A percentile compares a stretch with the other conserved stretches of the same genome.
Evolutionary conservation across 1,140 invertebrate species (phyloP).

Genomic region (Gonioctena quinquepunctata): DNA sequence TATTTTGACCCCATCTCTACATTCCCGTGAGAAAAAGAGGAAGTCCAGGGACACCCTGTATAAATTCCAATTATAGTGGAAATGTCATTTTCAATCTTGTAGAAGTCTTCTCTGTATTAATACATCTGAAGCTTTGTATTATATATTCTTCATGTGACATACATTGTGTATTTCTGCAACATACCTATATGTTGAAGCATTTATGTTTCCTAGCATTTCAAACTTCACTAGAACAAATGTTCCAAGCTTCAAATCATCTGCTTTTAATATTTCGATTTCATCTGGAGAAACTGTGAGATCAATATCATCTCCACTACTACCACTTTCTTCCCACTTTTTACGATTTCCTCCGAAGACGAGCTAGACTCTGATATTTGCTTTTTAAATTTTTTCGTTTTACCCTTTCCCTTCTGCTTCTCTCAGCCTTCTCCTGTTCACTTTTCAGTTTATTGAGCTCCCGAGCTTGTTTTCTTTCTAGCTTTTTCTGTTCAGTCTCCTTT

Average conservation of each 20-base stretch:
- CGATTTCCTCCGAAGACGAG: not conserved
- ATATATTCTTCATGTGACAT: not conserved
- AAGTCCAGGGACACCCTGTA: no score
- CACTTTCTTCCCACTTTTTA: not conserved
- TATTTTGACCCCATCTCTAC: no score
- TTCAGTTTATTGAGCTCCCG: not conserved
- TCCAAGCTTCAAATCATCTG: not conserved
- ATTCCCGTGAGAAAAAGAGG: no score
- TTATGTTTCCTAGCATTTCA: not conserved
- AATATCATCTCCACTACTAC: conserved; percentile 4
- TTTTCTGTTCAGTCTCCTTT: not conserved
- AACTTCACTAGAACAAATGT: not conserved
- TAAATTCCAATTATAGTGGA: not conserved
- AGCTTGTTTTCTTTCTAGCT: not conserved
- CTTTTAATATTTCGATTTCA: not conserved
- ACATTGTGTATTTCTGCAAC: not conserved
- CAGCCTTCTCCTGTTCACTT: not conserved
- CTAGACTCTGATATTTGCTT: not conserved
- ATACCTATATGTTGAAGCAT: not conserved
- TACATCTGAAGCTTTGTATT: not conserved
- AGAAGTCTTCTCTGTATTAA: not conserved
- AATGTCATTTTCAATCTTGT: not conserved
- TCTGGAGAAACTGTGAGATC: not conserved
- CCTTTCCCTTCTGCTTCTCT: not conserved
- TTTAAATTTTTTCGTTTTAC: not conserved